A percentile compares a stretch with the other conserved stretches of the same genome.
These are phyloP conservation scores for Rhimphoctona megacephalus DNA, from an alignment of 2,888 invertebrate species.

Conservation along the genomic window DNA sequence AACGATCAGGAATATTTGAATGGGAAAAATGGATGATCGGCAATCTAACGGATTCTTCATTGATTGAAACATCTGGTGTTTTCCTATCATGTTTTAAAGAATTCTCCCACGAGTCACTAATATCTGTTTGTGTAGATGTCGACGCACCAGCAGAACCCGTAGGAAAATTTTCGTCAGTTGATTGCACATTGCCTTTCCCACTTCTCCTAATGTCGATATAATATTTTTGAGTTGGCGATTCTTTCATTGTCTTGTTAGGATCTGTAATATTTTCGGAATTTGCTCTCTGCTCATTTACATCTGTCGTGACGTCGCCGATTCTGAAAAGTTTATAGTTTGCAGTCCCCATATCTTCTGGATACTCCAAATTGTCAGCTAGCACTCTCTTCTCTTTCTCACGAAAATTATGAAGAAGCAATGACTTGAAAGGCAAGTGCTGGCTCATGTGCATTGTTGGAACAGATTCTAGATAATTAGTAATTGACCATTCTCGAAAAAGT, in stretches of 20 bases:
- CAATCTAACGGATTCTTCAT: background rate
- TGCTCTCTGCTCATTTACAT: conserved; percentile 3
- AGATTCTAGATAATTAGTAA: conserved; percentile 8
- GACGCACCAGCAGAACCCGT: background rate
- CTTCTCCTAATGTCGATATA: background rate
- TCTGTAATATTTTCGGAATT: conserved; percentile 3
- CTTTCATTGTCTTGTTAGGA: background rate
- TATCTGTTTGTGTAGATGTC: conserved; percentile 39
- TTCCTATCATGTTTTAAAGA: background rate
- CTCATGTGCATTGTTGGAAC: conserved; percentile 4
- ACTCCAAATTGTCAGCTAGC: conserved; percentile 3
- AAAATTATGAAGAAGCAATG: conserved; percentile 2
- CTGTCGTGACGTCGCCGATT: conserved; percentile 11
- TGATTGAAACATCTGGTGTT: background rate
- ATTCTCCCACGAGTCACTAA: conserved; percentile 29
- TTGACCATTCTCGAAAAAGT: conserved; percentile 30
- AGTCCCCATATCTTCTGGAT: conserved; percentile 4
- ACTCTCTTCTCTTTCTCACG: background rate
- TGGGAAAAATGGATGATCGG: background rate
- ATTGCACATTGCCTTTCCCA: background rate
- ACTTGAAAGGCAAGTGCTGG: background rate
- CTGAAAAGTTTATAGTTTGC: conserved; percentile 32
- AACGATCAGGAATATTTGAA: conserved; percentile 4
- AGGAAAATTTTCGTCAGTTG: conserved; percentile 1
- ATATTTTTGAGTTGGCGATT: background rate